Base-by-base conservation (phyloP, 1,140 invertebrate genomes). In the Trissolcus basalis region DNA sequence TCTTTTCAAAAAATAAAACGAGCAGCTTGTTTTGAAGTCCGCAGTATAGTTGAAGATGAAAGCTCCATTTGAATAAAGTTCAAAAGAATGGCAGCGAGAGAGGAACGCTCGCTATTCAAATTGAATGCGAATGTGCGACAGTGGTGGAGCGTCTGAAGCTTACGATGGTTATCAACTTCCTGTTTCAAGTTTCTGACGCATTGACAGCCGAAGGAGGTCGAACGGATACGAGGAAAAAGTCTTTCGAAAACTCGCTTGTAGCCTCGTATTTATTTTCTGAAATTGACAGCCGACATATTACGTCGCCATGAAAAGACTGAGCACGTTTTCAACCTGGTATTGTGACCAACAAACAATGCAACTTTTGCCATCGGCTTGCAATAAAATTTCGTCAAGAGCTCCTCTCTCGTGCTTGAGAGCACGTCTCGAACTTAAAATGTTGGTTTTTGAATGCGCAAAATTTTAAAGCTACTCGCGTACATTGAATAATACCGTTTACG, bases 1-100 rank as follows among this genome's bases (percentile, higher is more conserved):
- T 33, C 27, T 36, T 4, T 74, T 63, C 41, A 10, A 39, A 4
- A 56, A 59, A 74, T 63, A 69, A 71, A 72, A 76, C 58, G 63
- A 69, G 58, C 48, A 43, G 12, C 15, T 54, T 67, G 67, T 72
- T 70, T 72, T 56, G 36, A 64, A 70, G 65, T 75, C 63, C 65
- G 60, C 3, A n/a, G 36, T 39, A 35, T 55, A 32, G 43, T 43
- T 59, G 55, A 77, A 69, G 69, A 67, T 60, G 64, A 50, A 64
- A 73, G 55, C 54, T 70, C 55, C 64, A 81, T 84, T 83, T 82
- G 79, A 83, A 85, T 83, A 84, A 83, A 85, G 78, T 84, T 83
- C 67, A 77, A 83, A 79, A 81, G 78, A 78, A 80, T 76, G 48
- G 48, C 44, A 50, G 60, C 49, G 64, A 76, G 67, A 76, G 67